These are phyloP conservation scores for Chionodraco myersi DNA, from an alignment of 2,113 vertebrate species.

Conservation along the genomic window DNA sequence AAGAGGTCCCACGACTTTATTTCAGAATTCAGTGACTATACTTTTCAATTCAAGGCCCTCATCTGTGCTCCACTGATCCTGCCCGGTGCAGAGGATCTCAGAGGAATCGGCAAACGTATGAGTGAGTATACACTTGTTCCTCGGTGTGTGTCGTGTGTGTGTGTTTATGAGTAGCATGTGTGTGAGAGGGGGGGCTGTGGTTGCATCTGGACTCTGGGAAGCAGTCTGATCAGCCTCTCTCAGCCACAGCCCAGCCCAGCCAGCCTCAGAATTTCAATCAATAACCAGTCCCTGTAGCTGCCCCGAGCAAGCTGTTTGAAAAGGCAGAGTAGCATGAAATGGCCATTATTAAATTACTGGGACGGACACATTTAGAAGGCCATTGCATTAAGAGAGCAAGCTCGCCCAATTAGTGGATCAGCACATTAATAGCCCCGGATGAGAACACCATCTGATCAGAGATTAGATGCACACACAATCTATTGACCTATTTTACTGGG, in stretches of 20 bases:
- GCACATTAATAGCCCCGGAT: constrained; percentile 83
- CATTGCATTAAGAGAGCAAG: constrained; percentile 86
- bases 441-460: constrained; percentile 80
- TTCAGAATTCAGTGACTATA: constrained; percentile 46
- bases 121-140: constrained; percentile 29
- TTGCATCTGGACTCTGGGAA: constrained; percentile 82
- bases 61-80: constrained; percentile 32
- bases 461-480: constrained; percentile 76
- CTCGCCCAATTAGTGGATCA: constrained; percentile 83
- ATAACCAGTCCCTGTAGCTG: constrained; percentile 80
- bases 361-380: constrained; percentile 84
- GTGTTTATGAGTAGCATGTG: constrained; percentile 60
- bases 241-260: constrained; percentile 72
- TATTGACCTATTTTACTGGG: constrained; percentile 76
- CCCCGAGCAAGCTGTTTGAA: constrained; percentile 86
- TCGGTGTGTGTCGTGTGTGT: constrained; percentile 34
- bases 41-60: constrained; percentile 31
- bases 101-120: constrained; percentile 25
- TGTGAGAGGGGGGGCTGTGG: constrained; percentile 21
- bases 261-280: constrained; percentile 78
- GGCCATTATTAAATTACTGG: constrained; percentile 87
- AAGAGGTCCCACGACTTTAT: constrained; percentile 62
- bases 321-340: constrained; percentile 87
- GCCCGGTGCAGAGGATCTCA: constrained; percentile 23
- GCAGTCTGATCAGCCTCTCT: constrained; percentile 61